Conservation (phyloP, 2,888 invertebrate genomes). For the Plebejus melissa region DNA sequence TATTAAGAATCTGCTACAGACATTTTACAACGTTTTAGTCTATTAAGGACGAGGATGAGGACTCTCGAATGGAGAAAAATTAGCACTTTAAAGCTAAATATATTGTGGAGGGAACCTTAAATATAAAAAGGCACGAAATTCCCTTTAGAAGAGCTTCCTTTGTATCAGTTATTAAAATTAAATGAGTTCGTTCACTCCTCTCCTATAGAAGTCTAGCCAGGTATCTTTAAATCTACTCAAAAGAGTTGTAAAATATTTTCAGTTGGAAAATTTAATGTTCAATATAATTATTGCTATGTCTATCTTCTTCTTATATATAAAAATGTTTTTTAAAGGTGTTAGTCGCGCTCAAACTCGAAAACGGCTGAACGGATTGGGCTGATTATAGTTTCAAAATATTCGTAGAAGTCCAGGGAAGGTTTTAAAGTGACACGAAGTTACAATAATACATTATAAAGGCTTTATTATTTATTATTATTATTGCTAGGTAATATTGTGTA, state of each 20-base stretch:
- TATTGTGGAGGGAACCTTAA: constrained; percentile 11
- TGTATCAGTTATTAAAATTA: constrained; percentile 7
- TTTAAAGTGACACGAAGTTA: too few relatives aligned
- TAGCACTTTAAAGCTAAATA: constrained; percentile 19
- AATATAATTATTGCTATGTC: too few relatives aligned
- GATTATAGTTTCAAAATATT: too few relatives aligned
- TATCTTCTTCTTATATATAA: too few relatives aligned
- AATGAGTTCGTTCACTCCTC: background rate
- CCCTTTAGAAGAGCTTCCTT: constrained; percentile 1
- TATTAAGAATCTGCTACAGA: background rate
- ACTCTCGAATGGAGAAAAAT: constrained; percentile 4
- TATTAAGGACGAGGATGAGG: background rate
- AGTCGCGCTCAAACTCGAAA: too few relatives aligned
- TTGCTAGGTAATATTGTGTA: too few relatives aligned
- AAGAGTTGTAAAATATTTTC: background rate
- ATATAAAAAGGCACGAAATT: background rate
- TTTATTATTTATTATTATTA: too few relatives aligned
- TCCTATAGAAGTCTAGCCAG: background rate
- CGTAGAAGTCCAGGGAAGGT: too few relatives aligned
- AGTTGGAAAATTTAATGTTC: background rate
- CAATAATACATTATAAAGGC: too few relatives aligned
- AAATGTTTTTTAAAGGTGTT: too few relatives aligned
- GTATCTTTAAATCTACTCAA: background rate
- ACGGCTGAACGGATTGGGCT: too few relatives aligned
- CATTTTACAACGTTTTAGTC: background rate